Evolutionary conservation across 2,888 invertebrate genomes (phyloP).

Genomic region (Petrolisthes cinctipes): DNA sequence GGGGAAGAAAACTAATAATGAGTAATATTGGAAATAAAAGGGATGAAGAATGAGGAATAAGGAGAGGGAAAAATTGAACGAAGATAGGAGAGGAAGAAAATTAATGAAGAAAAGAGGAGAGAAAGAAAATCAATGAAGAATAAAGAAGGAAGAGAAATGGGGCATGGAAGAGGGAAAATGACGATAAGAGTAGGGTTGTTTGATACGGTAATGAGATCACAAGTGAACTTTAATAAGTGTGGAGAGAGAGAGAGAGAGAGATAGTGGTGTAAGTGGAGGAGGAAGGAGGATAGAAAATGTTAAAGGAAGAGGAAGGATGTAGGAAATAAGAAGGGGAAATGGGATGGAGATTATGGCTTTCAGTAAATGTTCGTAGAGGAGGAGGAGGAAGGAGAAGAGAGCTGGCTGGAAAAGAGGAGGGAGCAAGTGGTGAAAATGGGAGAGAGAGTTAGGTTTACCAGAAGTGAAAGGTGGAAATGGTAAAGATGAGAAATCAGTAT

Average conservation of each 20-base stretch:
- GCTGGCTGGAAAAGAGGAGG: neutral
- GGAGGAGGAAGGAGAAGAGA: neutral
- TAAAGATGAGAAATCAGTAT: too few relatives aligned
- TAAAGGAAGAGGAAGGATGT: neutral
- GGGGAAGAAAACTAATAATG: too few relatives aligned
- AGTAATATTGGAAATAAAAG: too few relatives aligned
- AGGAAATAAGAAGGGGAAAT: neutral
- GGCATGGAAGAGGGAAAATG: too few relatives aligned
- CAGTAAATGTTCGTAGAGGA: neutral
- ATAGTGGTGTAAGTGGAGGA: neutral
- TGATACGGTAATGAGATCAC: too few relatives aligned
- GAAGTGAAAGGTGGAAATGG: neutral
- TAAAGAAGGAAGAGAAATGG: neutral
- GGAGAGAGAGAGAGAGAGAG: neutral
- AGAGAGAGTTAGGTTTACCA: neutral
- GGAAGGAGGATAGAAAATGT: neutral
- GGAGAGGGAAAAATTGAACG: neutral
- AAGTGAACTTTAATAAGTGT: neutral
- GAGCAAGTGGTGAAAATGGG: neutral
- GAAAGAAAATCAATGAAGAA: neutral
- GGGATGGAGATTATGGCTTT: neutral
- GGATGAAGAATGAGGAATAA: too few relatives aligned
- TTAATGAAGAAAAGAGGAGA: neutral
- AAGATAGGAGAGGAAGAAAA: neutral
- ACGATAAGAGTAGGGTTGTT: too few relatives aligned